These are phyloP conservation scores for Anthophora plumipes DNA, from an alignment of 2,888 invertebrate genomes.

Conservation along the genomic window DNA sequence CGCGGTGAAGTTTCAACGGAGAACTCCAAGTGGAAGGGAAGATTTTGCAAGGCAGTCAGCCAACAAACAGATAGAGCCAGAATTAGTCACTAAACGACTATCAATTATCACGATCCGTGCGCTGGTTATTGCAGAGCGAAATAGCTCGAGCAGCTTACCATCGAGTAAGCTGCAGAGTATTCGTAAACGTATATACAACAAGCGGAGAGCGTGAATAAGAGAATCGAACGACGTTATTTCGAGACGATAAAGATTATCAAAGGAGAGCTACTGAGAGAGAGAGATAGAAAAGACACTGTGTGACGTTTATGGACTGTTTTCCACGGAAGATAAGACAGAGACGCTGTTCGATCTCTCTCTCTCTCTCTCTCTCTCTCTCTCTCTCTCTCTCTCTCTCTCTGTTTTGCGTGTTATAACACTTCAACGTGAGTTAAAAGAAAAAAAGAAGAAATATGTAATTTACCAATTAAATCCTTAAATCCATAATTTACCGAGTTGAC, in stretches of 20 bases:
- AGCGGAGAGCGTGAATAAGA: neutral
- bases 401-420: neutral
- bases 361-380: too few species aligned
- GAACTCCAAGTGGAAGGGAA: constrained; percentile 23
- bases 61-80: constrained; percentile 49
- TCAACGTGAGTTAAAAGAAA: neutral
- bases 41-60: constrained; percentile 31
- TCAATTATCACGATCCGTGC: constrained; percentile 59
- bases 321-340: neutral
- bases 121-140: neutral
- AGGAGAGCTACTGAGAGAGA: neutral
- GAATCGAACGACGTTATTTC: constrained; percentile 4
- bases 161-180: neutral
- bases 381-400: too few species aligned
- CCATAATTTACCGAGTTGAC: too few species aligned
- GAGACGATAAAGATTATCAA: constrained; percentile 5
- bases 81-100: constrained; percentile 57
- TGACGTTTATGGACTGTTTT: constrained; percentile 3
- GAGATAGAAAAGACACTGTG: constrained; percentile 16
- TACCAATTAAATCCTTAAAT: neutral
- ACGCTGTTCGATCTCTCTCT: too few species aligned
- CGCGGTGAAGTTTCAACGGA: neutral
- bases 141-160: neutral
- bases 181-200: neutral
- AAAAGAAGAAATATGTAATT: neutral